A percentile compares a stretch with the other conserved stretches of the same genome.
Evolutionary conservation across 2,113 vertebrate species (phyloP).

Genomic region (rabbit (Oryctolagus cuniculus)): mOryCun1.1 NC_091441.1:24152501-24153000

Average conservation of each 20-base stretch:
- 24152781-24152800: background rate
- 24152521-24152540: conserved; percentile 55
- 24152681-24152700: background rate
- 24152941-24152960: no score
- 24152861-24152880: no score
- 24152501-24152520: background rate
- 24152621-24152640: background rate
- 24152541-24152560: background rate
- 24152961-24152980: no score
- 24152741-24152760: background rate
- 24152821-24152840: background rate
- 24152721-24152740: background rate
- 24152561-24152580: background rate
- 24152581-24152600: background rate
- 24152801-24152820: background rate
- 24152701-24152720: background rate
- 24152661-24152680: background rate
- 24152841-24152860: no score
- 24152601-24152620: background rate
- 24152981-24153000: no score
- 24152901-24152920: no score
- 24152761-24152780: accelerated
- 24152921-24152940: no score
- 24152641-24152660: accelerated
- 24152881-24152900: no score